phyloP scores from a whole-genome alignment of 2,888 invertebrate species.

The Coenonympha glycerion region DNA sequence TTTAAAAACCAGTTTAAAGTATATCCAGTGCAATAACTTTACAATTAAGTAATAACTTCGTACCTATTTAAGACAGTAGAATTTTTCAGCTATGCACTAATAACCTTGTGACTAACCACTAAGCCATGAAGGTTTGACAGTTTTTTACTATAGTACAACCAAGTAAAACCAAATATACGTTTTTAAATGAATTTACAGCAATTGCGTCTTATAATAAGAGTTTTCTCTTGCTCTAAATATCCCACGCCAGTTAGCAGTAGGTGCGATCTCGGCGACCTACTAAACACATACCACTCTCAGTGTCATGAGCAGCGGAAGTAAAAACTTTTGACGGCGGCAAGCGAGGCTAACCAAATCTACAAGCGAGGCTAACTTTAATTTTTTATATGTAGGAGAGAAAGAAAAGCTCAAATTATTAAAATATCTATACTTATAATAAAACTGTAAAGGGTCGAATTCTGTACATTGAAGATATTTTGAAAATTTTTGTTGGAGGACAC shows the following conservation, averaged over 20 bases:
- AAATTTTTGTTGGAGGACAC: no score
- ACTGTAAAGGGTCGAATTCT: no score
- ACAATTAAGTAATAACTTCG: no score
- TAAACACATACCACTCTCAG: constrained; percentile 68
- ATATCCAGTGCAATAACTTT: no score
- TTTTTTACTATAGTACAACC: background rate
- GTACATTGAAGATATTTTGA: no score
- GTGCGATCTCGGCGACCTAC: constrained; percentile 61
- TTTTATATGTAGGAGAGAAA: background rate
- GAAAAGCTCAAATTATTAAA: no score
- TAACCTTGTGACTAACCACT: background rate
- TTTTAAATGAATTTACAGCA: background rate
- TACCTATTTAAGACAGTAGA: background rate
- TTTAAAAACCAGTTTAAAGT: no score
- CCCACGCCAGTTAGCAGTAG: constrained; percentile 36
- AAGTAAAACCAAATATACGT: background rate
- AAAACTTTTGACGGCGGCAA: constrained; percentile 32
- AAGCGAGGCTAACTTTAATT: background rate
- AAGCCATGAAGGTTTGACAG: background rate
- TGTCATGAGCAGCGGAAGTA: constrained; percentile 39
- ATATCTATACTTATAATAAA: no score
- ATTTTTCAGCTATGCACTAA: background rate
- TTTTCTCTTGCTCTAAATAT: constrained; percentile 51
- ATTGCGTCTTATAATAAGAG: constrained; percentile 21
- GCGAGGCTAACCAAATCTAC: constrained; percentile 25